Percentiles rank a stretch among this genome's conserved stretches.
Evolutionary conservation across 2,797 vertebrate genomes (phyloP).

Genomic region (Lithobates sylvaticus): DNA sequence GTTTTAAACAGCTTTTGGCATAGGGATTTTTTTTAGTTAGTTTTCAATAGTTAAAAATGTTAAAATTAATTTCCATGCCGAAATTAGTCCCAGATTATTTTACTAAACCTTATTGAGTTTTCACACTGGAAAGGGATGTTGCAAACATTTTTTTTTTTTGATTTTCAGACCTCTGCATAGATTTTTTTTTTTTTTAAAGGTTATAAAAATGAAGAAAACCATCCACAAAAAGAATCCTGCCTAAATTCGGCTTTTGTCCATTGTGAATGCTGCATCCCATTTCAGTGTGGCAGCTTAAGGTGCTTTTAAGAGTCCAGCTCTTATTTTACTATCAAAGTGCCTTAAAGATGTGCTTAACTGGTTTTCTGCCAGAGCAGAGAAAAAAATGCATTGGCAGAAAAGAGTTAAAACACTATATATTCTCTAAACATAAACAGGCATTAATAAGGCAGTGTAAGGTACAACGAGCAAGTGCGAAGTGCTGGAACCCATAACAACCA

Average conservation of each 20-base stretch:
- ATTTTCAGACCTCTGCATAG: neutral
- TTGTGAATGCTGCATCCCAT: neutral
- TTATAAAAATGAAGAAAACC: neutral
- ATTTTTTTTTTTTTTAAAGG: neutral
- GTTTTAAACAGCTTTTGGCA: neutral
- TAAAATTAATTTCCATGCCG: too few species aligned
- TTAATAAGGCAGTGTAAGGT: neutral
- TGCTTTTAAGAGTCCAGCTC: constrained; percentile 51
- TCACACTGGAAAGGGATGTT: constrained; percentile 18
- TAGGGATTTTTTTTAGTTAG: neutral
- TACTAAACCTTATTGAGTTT: constrained; percentile 3
- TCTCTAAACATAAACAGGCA: neutral
- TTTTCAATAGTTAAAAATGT: neutral
- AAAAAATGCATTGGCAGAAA: neutral
- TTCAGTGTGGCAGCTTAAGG: constrained; percentile 36
- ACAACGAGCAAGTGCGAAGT: neutral
- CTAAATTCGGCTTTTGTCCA: neutral
- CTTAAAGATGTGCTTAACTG: neutral
- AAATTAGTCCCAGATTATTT: neutral
- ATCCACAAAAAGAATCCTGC: neutral
- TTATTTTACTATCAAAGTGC: neutral
- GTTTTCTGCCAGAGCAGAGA: neutral
- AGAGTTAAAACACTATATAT: neutral
- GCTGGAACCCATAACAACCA: neutral
- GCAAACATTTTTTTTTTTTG: neutral